Base-by-base conservation (phyloP, 2,113 vertebrate species). In the Danionella cerebrum region DNA sequence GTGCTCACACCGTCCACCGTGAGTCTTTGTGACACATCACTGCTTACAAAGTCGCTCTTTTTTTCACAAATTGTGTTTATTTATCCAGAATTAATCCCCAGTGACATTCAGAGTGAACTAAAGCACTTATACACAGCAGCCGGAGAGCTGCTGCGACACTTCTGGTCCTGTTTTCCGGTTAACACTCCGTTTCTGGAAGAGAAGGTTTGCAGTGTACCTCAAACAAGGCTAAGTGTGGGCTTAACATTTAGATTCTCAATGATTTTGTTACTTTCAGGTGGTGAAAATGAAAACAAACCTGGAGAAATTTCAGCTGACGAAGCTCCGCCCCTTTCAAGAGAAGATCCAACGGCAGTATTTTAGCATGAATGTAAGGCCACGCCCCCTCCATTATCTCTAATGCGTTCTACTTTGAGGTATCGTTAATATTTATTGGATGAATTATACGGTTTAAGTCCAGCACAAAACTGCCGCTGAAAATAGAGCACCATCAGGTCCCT, bases 151-250 rank as follows among this genome's bases (percentile, higher is more conserved):
- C 80, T 99, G 9, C 89, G 96, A 79, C 96, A 98, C 76, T 99
- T 98, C 84, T 99, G 96, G 96, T 92, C 95, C 75, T 99, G 96
- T 80, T 99, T 99, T 80, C 96, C 96, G 51, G 93, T 97, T 60
- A 99, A 93, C 74, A 93, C 93, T 0, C 92, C 91, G 66, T 98
- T 98, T 90, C 84, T 98, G 81, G 96, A 99, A 82, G 96, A 99
- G 74, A 99, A 99, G 92, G 96, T 98, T n/a, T n/a, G n/a, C n/a
- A n/a, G n/a, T n/a, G n/a, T n/a, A n/a, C n/a, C n/a, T n/a, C n/a
- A n/a, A n/a, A n/a, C n/a, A n/a, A n/a, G n/a, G n/a, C n/a, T n/a
- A n/a, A n/a, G n/a, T n/a, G n/a, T n/a, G n/a, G n/a, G n/a, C n/a
- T n/a, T n/a, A n/a, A n/a, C n/a, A n/a, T n/a, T n/a, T 31, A 7